Evolutionary conservation across 2,888 invertebrate genomes (phyloP), one percentile per base, ranked within the genome.

Genomic region (Allacma fusca): DNA sequence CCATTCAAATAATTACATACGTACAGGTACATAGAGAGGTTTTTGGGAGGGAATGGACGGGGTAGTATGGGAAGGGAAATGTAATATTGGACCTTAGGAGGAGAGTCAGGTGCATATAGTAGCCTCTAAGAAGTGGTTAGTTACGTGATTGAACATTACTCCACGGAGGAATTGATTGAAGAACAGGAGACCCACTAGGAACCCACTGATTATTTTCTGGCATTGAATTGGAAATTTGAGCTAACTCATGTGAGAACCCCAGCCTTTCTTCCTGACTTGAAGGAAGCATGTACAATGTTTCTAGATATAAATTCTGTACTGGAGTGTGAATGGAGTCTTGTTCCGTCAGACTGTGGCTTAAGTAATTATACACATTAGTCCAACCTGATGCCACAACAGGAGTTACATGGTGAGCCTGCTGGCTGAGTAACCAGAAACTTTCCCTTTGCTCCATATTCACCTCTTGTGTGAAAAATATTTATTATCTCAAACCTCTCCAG

Each of bases 321-420:
- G 34, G 34, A 44, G 70, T 43, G 24, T 57, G 50, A 50, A 26
- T 57, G 57, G 71, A 23, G 29, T 57, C 29, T 24, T 43, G 50
- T 71, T 71, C 29, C 71, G 9, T 71, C 28, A 50, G 71, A 57
- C 71, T 71, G 71, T 57, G 57, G 57, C 71, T 9, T 50, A 57
- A 50, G 50, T 71, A 71, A 71, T 71, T 71, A 71, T 57, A 71
- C 71, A 71, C 71, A 71, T 71, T 71, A 71, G 57, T 28, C 57
- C 71, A 26, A 57, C 57, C 71, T 57, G 57, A 71, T 50, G 50
- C 57, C 71, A 68, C 21, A 68, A 40, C 7, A n/a, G 21, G 34
- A 21, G 34, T 50, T 50, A 50, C 50, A 50, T 50, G 16, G 50
- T 16, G 16, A 5, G 50, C 50, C 16, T 16, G 7, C 13, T 40